Evolutionary conservation across 2,888 invertebrate genomes (phyloP), one percentile per base, ranked within the genome.

Genomic region (Eupelmus urozonus): DNA sequence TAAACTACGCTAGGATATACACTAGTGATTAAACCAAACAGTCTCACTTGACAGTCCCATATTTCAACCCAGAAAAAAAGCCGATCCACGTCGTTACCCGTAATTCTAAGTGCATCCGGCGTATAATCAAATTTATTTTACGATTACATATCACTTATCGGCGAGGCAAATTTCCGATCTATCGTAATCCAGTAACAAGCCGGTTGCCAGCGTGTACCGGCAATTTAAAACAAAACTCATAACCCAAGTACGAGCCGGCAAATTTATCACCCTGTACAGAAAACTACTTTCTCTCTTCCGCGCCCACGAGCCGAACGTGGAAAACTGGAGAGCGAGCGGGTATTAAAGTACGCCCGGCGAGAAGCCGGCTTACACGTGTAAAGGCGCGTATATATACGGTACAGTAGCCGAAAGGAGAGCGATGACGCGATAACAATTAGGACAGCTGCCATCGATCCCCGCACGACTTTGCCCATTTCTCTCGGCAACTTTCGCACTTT

Each of bases 351-450:
- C n/a, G 9, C 65, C 53, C 4, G n/a, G 23, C 16, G 34, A 16
- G 34, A n/a, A 9, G 16, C n/a, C 25, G 23, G n/a, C 29, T 27
- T 45, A 34, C 57, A 55, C 45, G 29, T 62, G 70, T 55, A 73
- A n/a, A n/a, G 62, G 11, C 62, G 62, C 20, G 59, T 23, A 16
- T 51, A 7, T 34, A 13, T 34, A 2, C n/a, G 40, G 51, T 29
- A 40, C n/a, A n/a, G n/a, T n/a, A n/a, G n/a, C n/a, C n/a, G n/a
- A n/a, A n/a, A 25, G 53, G 13, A 78, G 74, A 79, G 49, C 55
- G 67, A 79, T 79, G 73, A 73, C 63, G 59, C 74, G 69, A 80
- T 80, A 73, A 77, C 62, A 77, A 70, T 69, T 70, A 65, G 80
- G 77, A 76, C 70, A 69, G 45, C 70, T 40, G 34, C 62, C 51